Evolutionary conservation across 2,797 vertebrate genomes (phyloP).

Genomic region (Ceryle rudis): DNA sequence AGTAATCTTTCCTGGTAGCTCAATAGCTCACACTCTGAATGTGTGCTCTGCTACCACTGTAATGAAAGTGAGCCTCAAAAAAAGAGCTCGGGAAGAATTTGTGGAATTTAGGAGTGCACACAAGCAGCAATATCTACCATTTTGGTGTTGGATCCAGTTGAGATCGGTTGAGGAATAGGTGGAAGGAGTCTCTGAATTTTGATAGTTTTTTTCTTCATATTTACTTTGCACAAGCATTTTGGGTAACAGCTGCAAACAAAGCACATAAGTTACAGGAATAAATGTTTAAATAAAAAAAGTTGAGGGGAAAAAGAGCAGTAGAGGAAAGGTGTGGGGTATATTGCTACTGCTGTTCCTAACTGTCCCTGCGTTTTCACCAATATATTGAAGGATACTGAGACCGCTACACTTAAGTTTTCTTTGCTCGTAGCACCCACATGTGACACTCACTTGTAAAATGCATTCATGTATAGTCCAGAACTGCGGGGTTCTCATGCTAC

Average conservation of each 20-base stretch:
- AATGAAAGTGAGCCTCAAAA: background rate
- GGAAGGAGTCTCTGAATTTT: background rate
- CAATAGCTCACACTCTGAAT: slow-evolving; percentile 11
- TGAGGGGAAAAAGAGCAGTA: background rate
- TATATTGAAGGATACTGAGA: background rate
- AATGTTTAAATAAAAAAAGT: background rate
- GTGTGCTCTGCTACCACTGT: background rate
- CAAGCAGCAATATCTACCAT: background rate
- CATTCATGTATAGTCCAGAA: background rate
- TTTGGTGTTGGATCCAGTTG: background rate
- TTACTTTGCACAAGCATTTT: background rate
- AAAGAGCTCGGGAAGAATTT: background rate
- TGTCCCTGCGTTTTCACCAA: background rate
- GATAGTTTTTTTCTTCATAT: background rate
- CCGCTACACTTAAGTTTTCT: background rate
- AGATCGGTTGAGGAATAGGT: background rate
- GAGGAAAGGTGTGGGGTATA: background rate
- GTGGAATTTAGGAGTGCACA: background rate
- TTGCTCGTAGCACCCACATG: background rate
- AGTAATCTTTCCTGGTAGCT: slow-evolving; percentile 43
- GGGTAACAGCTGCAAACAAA: background rate
- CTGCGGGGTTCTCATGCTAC: background rate
- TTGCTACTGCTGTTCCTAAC: background rate
- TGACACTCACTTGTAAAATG: background rate
- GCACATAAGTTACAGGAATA: background rate